A percentile compares a stretch with the other conserved stretches of the same genome.
phyloP scores from a whole-genome alignment of 2,113 vertebrate species.

The Eleginops maclovinus region DNA sequence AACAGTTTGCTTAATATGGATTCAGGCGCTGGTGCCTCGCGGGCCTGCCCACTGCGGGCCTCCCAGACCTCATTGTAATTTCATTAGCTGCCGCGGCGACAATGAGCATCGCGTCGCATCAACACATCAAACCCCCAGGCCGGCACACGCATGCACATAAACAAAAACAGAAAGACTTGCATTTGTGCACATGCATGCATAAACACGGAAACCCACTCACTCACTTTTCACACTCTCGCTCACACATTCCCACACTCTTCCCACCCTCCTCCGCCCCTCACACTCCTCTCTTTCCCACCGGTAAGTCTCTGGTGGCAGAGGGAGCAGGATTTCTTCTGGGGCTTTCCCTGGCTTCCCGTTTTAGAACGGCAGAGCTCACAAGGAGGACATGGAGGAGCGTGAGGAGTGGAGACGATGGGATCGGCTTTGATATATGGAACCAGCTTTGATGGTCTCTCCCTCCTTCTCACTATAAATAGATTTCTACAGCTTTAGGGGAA shows the following conservation, averaged over 20 bases:
- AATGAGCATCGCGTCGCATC: slow-evolving; percentile 65
- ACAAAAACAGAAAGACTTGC: slow-evolving; percentile 28
- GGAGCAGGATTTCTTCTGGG: slow-evolving; percentile 72
- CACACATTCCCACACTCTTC: slow-evolving; percentile 58
- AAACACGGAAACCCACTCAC: slow-evolving; percentile 52
- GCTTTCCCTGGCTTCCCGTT: slow-evolving; percentile 77
- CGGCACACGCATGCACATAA: slow-evolving; percentile 4
- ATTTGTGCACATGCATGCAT: slow-evolving; percentile 48
- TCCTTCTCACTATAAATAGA: slow-evolving; percentile 80
- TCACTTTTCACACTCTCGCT: slow-evolving; percentile 59
- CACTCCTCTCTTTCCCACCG: slow-evolving; percentile 33
- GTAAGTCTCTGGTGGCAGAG: slow-evolving; percentile 59
- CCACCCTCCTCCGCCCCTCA: slow-evolving; percentile 43
- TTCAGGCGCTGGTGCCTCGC: slow-evolving; percentile 49
- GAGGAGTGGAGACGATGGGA: slow-evolving; percentile 66
- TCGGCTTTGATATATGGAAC: slow-evolving; percentile 80
- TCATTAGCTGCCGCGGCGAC: slow-evolving; percentile 75
- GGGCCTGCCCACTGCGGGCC: slow-evolving; percentile 62
- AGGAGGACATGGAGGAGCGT: slow-evolving; percentile 64
- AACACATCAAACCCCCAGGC: slow-evolving; percentile 71
- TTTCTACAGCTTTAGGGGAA: slow-evolving; percentile 67
- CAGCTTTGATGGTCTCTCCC: slow-evolving; percentile 81
- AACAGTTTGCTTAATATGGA: slow-evolving; percentile 63
- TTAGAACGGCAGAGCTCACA: slow-evolving; percentile 64
- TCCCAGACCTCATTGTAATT: slow-evolving; percentile 77